Evolutionary conservation across 1,140 invertebrate species (phyloP), one percentile per base, ranked within the genome.

Genomic region (Campodea augens): DNA sequence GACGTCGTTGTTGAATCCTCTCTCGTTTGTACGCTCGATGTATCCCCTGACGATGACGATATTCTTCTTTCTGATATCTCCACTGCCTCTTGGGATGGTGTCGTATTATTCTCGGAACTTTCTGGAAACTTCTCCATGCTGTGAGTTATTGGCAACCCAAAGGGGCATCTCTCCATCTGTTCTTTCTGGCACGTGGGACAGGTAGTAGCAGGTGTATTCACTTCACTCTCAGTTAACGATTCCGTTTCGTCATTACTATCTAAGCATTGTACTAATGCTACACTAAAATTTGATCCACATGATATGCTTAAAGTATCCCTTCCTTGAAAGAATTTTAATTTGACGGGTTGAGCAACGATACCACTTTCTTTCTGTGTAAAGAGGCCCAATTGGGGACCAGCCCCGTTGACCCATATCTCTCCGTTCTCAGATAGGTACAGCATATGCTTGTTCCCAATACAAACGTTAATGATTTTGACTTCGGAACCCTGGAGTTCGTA

Each of bases 331-430:
- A 77, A 78, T 43, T 64, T 66, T 10, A 84, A 68, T 62, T 69
- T 74, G 29, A 70, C 70, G 45, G 79, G 75, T 53, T 61, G 66
- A 44, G 51, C 51, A 45, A 62, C 18, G 13, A 24, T 20, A 13
- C 39, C 41, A n/a, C 43, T 40, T 32, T 47, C 41, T n/a, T 25
- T 43, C 19, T 23, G 24, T 5, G 37, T 63, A 39, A 71, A 70
- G 47, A 82, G 67, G 18, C 73, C 70, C 45, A 82, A 70, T 55
- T 81, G 74, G 5, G 72, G 70, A 59, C 81, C 79, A 53, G 65
- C 59, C 36, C 81, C 81, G 51, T 70, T 77, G 1, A 72, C 75
- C 79, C 79, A 83, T 7, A 85, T 59, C 47, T 82, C 73, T 19
- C 76, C 74, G 60, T 62, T 69, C 51, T 74, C 72, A 25, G 74